Percentiles rank a stretch among this genome's conserved stretches.
Evolutionary conservation across 2,113 vertebrate species (phyloP).

Genomic region (Aldabrachelys gigantea): DNA sequence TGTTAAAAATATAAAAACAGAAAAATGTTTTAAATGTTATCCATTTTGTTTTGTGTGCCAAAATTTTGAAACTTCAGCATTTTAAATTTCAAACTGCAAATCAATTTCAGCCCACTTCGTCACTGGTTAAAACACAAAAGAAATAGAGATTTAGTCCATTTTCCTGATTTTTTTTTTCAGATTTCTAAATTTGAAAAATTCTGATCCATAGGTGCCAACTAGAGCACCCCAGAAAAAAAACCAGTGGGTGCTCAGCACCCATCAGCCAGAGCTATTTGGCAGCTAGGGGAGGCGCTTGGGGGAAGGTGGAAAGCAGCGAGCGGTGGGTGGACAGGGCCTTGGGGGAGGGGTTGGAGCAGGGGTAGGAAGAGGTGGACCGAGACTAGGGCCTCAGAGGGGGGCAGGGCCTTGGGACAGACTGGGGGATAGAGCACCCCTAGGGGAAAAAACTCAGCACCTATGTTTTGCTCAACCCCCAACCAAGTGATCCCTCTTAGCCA

Average conservation of each 20-base stretch:
- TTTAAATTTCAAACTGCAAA: not conserved
- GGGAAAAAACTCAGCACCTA: too few relatives aligned
- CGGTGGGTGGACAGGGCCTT: too few relatives aligned
- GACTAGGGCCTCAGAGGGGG: too few relatives aligned
- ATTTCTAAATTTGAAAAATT: not conserved
- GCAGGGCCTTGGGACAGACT: too few relatives aligned
- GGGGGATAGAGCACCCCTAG: too few relatives aligned
- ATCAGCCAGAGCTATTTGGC: too few relatives aligned
- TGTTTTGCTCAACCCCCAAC: not conserved
- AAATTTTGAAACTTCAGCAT: not conserved
- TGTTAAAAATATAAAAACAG: not conserved
- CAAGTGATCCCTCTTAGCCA: not conserved
- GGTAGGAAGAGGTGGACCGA: too few relatives aligned
- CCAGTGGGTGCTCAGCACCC: too few relatives aligned
- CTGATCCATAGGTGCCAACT: not conserved
- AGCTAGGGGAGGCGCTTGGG: too few relatives aligned
- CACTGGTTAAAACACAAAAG: not conserved
- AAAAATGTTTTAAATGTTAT: not conserved
- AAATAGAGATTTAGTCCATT: not conserved
- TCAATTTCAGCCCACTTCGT: not conserved
- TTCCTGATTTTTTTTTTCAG: not conserved
- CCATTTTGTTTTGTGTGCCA: not conserved
- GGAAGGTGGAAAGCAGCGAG: too few relatives aligned
- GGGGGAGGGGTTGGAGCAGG: too few relatives aligned
- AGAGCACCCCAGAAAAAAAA: too few relatives aligned